Evolutionary conservation across 2,113 vertebrate species (phyloP).

Genomic region (Romanogobio albipinnatus): DNA sequence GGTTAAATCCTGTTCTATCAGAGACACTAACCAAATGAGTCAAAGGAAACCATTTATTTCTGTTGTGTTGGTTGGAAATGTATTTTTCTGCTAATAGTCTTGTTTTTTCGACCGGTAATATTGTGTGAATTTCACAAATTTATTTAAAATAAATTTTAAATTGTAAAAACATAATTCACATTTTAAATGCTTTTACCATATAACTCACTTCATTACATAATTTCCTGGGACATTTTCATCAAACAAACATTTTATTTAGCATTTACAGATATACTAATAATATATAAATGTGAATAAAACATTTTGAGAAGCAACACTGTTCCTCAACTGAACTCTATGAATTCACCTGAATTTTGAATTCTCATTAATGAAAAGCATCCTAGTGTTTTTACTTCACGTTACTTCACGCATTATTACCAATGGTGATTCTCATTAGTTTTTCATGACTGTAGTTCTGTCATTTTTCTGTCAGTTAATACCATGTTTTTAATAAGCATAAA

Average conservation of each 20-base stretch:
- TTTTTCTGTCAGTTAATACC: background rate
- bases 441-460: background rate
- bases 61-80: background rate
- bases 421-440: background rate
- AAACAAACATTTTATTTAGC: background rate
- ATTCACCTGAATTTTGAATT: background rate
- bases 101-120: background rate
- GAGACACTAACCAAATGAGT: slow-evolving; percentile 21
- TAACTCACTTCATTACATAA: background rate
- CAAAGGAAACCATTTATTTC: slow-evolving; percentile 1
- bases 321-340: background rate
- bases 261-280: background rate
- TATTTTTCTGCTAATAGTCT: background rate
- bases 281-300: background rate
- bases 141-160: background rate
- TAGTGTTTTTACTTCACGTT: background rate
- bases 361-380: background rate
- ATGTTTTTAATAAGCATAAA: background rate
- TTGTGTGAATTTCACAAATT: background rate
- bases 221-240: background rate
- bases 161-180: background rate
- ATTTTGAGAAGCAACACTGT: background rate
- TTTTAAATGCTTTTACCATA: background rate
- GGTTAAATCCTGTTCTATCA: slow-evolving; percentile 14
- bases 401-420: background rate